phyloP scores from a whole-genome alignment of 37 sponge, comb jelly and placozoan species.

The Halisarca cf. caerulea region DNA sequence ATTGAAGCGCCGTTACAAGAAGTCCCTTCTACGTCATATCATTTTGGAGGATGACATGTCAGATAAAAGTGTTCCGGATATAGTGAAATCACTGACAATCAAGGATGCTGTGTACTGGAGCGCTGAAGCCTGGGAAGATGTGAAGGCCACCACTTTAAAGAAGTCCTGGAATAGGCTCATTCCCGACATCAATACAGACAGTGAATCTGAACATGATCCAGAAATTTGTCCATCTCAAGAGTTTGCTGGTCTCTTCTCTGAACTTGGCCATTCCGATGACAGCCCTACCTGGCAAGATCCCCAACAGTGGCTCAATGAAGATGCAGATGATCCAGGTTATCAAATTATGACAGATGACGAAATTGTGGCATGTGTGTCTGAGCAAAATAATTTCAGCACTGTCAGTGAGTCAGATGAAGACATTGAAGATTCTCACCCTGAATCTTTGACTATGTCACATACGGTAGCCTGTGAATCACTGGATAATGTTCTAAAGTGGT shows the following conservation, averaged over 20 bases:
- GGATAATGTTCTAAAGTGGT: too few relatives aligned
- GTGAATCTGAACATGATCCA: background rate
- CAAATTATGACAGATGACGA: conserved; percentile 11
- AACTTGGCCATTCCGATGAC: background rate
- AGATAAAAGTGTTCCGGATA: conserved; percentile 32
- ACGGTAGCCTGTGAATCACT: too few relatives aligned
- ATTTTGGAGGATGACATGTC: background rate
- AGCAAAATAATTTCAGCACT: too few relatives aligned
- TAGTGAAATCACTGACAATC: too few relatives aligned
- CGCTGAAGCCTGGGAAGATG: background rate
- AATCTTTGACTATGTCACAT: too few relatives aligned
- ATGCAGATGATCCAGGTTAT: background rate
- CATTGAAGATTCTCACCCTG: too few relatives aligned
- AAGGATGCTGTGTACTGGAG: conserved; percentile 10
- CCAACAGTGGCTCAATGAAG: background rate
- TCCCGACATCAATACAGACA: too few relatives aligned
- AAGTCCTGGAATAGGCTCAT: conserved; percentile 22
- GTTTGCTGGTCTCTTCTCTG: background rate
- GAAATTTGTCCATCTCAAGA: background rate
- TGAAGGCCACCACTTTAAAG: background rate
- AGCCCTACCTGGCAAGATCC: too few relatives aligned
- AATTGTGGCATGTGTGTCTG: too few relatives aligned
- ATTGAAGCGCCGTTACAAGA: too few relatives aligned
- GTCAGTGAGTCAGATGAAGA: too few relatives aligned
- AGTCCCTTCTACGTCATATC: conserved; percentile 34